Percentiles rank a stretch among this genome's conserved stretches.
Evolutionary conservation across 1,140 invertebrate species (phyloP).

Genomic region (Heliconius nattereri): DNA sequence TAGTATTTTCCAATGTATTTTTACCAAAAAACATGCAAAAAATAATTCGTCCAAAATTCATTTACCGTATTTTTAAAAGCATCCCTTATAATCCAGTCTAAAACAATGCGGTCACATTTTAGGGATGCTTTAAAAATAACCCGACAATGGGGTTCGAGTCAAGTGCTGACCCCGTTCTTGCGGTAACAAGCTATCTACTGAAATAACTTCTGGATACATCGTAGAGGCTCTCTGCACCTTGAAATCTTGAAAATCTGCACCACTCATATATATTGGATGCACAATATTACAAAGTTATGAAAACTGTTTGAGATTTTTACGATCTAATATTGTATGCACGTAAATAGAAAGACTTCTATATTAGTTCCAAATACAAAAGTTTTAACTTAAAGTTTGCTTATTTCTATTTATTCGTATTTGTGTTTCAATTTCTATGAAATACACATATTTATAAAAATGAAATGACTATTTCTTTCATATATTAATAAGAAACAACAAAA

Average conservation of each 20-base stretch:
- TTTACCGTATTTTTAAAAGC: not conserved
- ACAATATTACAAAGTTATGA: not conserved
- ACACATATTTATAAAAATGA: not conserved
- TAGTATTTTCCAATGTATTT: no score
- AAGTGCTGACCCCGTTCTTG: constrained; percentile 23
- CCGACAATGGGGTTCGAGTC: constrained; percentile 21
- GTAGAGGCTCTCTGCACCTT: not conserved
- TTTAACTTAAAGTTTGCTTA: not conserved
- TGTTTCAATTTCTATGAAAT: not conserved
- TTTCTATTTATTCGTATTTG: not conserved
- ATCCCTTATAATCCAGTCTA: not conserved
- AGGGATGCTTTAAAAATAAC: constrained; percentile 24
- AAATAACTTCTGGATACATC: constrained; percentile 17
- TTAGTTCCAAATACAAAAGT: not conserved
- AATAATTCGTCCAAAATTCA: not conserved
- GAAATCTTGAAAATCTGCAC: not conserved
- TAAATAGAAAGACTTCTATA: not conserved
- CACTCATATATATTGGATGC: not conserved
- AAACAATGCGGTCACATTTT: constrained; percentile 21
- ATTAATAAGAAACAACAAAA: no score
- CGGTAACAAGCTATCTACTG: constrained; percentile 9
- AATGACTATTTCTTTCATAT: no score
- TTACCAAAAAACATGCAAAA: no score
- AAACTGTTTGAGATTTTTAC: not conserved
- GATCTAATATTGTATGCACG: not conserved